Evolutionary conservation across 2,797 vertebrate species (phyloP).

Genomic region (Macropodus opercularis): DNA sequence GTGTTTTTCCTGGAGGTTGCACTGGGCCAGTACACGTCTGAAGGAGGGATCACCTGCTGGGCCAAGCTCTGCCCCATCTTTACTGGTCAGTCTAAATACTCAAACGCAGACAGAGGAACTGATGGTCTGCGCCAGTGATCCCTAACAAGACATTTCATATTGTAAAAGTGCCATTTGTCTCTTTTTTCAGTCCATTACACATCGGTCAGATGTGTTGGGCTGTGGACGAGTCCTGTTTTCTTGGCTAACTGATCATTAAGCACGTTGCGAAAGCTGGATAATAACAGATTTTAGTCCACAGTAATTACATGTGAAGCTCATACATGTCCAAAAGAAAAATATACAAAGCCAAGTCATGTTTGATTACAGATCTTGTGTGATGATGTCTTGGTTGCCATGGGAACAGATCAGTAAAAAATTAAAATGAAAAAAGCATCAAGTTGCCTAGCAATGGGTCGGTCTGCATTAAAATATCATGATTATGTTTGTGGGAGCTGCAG

Average conservation of each 20-base stretch:
- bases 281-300: too few species aligned
- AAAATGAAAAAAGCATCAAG: constrained; percentile 20
- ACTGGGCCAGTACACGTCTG: constrained; percentile 98
- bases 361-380: too few species aligned
- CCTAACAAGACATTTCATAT: constrained; percentile 26
- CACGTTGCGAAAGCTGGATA: too few species aligned
- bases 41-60: constrained; percentile 99
- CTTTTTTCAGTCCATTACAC: constrained; percentile 18
- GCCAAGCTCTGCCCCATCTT: constrained; percentile 98
- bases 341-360: too few species aligned
- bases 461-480: constrained; percentile 22
- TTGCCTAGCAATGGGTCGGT: constrained; percentile 50
- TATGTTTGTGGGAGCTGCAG: constrained; percentile 8
- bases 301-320: too few species aligned
- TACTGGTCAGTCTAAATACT: constrained; percentile 86
- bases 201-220: constrained; percentile 43
- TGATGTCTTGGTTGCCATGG: constrained; percentile 66
- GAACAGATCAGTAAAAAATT: constrained; percentile 55
- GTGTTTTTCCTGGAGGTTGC: constrained; percentile 99
- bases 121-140: constrained; percentile 6
- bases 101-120: not conserved
- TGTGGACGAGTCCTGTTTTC: too few species aligned
- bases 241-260: too few species aligned
- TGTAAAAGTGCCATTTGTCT: constrained; percentile 41
- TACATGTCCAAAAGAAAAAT: too few species aligned